A percentile compares a stretch with the other conserved stretches of the same genome.
Conservation (phyloP, 2,888 invertebrate genomes). For the Anaspis maculata region DNA sequence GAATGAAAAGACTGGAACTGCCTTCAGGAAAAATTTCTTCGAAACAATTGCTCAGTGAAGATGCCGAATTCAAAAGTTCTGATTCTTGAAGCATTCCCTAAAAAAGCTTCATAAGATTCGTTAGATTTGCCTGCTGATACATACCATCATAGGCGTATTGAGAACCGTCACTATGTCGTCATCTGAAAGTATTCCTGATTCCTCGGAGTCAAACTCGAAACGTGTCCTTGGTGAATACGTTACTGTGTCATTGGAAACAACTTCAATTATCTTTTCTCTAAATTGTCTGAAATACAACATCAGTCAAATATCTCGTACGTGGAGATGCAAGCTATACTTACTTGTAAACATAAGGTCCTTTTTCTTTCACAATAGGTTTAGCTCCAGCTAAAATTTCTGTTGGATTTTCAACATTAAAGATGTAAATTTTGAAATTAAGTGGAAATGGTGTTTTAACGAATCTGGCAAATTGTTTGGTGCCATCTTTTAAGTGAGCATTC, state of each 20-base stretch:
- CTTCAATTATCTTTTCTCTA: conserved; percentile 4
- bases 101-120: conserved; percentile 6
- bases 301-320: neutral
- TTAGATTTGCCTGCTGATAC: too few relatives aligned
- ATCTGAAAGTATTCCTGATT: conserved; percentile 39
- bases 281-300: conserved; percentile 5
- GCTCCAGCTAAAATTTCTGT: conserved; percentile 47
- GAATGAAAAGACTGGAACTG: conserved; percentile 18
- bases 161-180: conserved; percentile 47
- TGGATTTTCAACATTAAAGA: conserved; percentile 59
- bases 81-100: conserved; percentile 3
- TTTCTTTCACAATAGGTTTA: conserved; percentile 52
- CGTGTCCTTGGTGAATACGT: conserved; percentile 44
- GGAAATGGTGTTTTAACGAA: conserved; percentile 59
- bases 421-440: conserved; percentile 51
- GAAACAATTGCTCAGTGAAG: too few relatives aligned
- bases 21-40: conserved; percentile 9
- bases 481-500: conserved; percentile 55
- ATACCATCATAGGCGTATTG: conserved; percentile 50
- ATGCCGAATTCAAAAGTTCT: too few relatives aligned
- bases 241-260: conserved; percentile 47
- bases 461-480: conserved; percentile 57
- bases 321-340: conserved; percentile 25
- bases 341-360: conserved; percentile 62
- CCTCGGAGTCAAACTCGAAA: conserved; percentile 44